Evolutionary conservation across 2,797 vertebrate genomes (phyloP).

Genomic region (Danio kyathit): DNA sequence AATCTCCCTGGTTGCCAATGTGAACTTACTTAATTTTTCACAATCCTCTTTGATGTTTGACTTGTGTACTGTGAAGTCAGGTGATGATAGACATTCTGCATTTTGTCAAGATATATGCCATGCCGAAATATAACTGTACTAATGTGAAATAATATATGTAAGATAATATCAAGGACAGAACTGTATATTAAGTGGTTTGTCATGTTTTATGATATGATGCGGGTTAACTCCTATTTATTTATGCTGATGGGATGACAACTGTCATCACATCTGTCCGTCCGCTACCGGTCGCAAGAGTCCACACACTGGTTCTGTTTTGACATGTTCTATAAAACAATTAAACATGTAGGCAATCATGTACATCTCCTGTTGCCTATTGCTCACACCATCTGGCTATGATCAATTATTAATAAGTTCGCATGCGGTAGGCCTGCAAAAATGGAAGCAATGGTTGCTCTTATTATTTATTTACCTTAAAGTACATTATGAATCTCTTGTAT

Average conservation of each 20-base stretch:
- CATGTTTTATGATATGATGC: constrained; percentile 45
- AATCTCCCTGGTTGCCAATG: constrained; percentile 75
- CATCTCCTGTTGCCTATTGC: constrained; percentile 83
- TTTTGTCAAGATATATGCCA: constrained; percentile 59
- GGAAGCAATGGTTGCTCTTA: constrained; percentile 72
- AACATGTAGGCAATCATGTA: constrained; percentile 85
- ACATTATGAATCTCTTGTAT: constrained; percentile 59
- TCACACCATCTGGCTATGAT: constrained; percentile 84
- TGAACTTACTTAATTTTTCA: constrained; percentile 72
- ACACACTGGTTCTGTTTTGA: constrained; percentile 81
- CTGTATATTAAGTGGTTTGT: constrained; percentile 65
- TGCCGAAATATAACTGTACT: constrained; percentile 59
- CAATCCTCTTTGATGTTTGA: constrained; percentile 64
- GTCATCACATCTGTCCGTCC: constrained; percentile 49
- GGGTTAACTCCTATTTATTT: constrained; percentile 41
- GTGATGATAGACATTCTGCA: constrained; percentile 56
- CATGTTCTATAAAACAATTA: constrained; percentile 88
- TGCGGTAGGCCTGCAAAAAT: constrained; percentile 68
- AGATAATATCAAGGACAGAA: constrained; percentile 47
- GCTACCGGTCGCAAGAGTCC: constrained; percentile 68
- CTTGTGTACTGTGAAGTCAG: constrained; percentile 64
- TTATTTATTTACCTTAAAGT: constrained; percentile 85
- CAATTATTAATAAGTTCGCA: constrained; percentile 84
- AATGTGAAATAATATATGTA: constrained; percentile 62
- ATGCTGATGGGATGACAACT: constrained; percentile 43